Evolutionary conservation across 2,888 invertebrate genomes (phyloP).

Genomic region (Scaptomyza parva): DNA sequence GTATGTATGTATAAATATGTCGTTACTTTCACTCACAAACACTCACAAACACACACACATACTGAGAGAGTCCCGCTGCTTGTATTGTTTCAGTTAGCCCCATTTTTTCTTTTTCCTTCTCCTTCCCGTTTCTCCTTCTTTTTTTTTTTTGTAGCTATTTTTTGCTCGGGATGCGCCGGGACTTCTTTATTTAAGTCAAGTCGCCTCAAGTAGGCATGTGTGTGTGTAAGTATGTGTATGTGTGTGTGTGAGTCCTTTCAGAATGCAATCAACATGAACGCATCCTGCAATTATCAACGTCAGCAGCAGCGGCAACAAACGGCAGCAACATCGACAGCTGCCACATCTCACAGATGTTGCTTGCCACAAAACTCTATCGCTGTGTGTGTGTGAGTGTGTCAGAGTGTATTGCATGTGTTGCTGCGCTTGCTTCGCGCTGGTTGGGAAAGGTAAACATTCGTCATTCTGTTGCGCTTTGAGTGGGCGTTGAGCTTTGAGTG

Average conservation of each 20-base stretch:
- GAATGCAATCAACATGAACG: slow-evolving; percentile 78
- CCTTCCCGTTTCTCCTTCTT: neutral
- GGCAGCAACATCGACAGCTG: slow-evolving; percentile 36
- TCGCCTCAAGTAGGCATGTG: slow-evolving; percentile 56
- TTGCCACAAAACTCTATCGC: slow-evolving; percentile 27
- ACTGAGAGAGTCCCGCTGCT: slow-evolving; percentile 46
- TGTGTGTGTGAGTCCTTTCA: slow-evolving; percentile 55
- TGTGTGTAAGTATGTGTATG: slow-evolving; percentile 20
- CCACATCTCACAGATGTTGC: slow-evolving; percentile 35
- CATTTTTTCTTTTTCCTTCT: slow-evolving; percentile 53
- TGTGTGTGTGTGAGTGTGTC: too few relatives aligned
- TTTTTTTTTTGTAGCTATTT: slow-evolving; percentile 29
- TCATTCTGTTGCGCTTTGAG: slow-evolving; percentile 31
- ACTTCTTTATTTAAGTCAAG: slow-evolving; percentile 79
- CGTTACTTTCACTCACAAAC: slow-evolving; percentile 71
- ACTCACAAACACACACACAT: slow-evolving; percentile 10
- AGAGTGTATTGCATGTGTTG: slow-evolving; percentile 17
- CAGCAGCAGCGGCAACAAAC: slow-evolving; percentile 37
- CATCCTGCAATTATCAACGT: slow-evolving; percentile 80
- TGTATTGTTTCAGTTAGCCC: slow-evolving; percentile 71
- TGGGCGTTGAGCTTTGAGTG: slow-evolving; percentile 57
- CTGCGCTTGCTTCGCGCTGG: neutral
- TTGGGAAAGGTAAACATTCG: slow-evolving; percentile 63
- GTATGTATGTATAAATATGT: slow-evolving; percentile 47
- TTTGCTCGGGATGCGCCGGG: slow-evolving; percentile 68